These are phyloP conservation scores for Saguinus imperator DNA, from an alignment of 2,113 vertebrate species.

Conservation along the genomic window DNA sequence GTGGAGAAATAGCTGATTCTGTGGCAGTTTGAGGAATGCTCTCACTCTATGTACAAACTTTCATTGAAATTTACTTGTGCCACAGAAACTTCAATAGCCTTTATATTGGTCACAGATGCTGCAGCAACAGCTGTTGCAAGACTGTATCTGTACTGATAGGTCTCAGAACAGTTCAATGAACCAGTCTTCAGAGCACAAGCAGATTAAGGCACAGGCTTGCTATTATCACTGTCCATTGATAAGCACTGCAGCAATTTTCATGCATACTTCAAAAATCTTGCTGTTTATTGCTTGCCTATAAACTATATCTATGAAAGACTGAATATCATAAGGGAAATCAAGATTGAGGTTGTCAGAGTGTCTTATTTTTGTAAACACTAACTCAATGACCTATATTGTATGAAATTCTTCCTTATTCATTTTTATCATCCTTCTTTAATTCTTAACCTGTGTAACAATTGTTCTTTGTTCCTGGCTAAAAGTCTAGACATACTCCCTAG, in stretches of 20 bases:
- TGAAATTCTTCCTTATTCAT: constrained; percentile 84
- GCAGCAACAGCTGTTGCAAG: constrained; percentile 79
- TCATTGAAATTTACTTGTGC: constrained; percentile 82
- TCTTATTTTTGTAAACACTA: constrained; percentile 87
- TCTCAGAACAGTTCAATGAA: constrained; percentile 82
- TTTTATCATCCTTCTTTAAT: neutral
- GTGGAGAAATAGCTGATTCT: constrained; percentile 74
- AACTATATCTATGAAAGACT: constrained; percentile 87
- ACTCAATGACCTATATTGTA: constrained; percentile 88
- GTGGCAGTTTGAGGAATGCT: constrained; percentile 81
- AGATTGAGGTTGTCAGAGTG: constrained; percentile 87
- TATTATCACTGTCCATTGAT: constrained; percentile 88
- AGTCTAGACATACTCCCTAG: neutral
- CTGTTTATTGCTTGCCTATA: constrained; percentile 88
- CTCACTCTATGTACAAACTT: constrained; percentile 81
- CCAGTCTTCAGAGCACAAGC: constrained; percentile 82
- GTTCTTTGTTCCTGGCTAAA: neutral
- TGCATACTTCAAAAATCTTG: constrained; percentile 87
- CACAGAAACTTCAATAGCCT: constrained; percentile 80
- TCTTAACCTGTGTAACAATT: neutral
- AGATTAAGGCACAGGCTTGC: constrained; percentile 86
- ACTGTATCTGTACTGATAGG: constrained; percentile 82
- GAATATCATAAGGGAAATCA: constrained; percentile 86
- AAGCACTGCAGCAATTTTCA: constrained; percentile 88
- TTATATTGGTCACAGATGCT: constrained; percentile 80